phyloP scores from a whole-genome alignment of 2,888 invertebrate genomes.

The Tipula confusa region DNA sequence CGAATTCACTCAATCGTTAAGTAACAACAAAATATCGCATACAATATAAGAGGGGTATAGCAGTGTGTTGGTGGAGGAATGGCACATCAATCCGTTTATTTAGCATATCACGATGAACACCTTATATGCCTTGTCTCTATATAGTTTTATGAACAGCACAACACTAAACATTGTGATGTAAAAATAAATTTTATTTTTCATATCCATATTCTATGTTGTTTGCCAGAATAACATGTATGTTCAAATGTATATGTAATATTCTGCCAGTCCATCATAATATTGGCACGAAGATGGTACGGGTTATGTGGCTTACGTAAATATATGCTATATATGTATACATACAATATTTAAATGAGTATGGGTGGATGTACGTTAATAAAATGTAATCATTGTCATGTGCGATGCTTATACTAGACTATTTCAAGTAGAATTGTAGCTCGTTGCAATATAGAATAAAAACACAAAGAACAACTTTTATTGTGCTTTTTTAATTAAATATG shows the following conservation, averaged over 20 bases:
- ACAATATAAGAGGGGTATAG: background rate
- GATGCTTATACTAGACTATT: background rate
- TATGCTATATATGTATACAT: too few relatives aligned
- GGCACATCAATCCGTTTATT: background rate
- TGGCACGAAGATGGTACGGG: background rate
- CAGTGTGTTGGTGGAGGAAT: background rate
- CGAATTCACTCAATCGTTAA: background rate
- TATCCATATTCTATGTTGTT: background rate
- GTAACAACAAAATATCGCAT: background rate
- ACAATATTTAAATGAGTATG: background rate
- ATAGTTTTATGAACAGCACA: background rate
- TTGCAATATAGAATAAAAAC: background rate
- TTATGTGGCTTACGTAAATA: too few relatives aligned
- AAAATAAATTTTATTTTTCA: background rate
- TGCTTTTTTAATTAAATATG: slow-evolving; percentile 15
- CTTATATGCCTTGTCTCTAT: background rate
- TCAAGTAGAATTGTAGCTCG: background rate
- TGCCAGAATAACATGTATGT: background rate
- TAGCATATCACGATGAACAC: background rate
- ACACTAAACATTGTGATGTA: background rate
- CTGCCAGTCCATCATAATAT: background rate
- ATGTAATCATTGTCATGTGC: background rate
- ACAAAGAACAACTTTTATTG: background rate
- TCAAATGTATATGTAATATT: background rate
- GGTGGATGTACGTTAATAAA: background rate